These are phyloP conservation scores for Drosophila lutescens DNA, from an alignment of 2,888 invertebrate genomes.

Conservation along the genomic window DNA sequence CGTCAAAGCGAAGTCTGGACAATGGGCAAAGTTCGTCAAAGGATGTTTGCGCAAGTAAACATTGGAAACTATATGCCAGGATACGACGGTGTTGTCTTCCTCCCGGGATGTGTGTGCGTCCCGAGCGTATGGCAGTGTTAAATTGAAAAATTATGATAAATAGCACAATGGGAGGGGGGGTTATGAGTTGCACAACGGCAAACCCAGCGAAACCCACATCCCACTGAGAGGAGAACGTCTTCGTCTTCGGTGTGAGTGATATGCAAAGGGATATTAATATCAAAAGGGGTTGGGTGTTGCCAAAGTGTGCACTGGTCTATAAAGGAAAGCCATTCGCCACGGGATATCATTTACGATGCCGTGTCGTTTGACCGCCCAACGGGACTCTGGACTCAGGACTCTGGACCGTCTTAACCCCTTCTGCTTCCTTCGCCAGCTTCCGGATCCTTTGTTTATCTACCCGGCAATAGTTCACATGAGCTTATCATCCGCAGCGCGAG, in stretches of 20 bases:
- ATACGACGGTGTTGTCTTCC: conserved; percentile 40
- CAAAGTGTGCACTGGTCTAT: conserved; percentile 68
- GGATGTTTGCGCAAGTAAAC: conserved; percentile 78
- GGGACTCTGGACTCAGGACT: conserved; percentile 53
- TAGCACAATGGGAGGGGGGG: conserved; percentile 67
- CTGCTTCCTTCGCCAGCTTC: conserved; percentile 17
- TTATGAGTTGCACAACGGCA: conserved; percentile 59
- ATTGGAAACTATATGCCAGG: conserved; percentile 56
- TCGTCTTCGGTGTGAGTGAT: conserved; percentile 46
- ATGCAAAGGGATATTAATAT: conserved; percentile 72
- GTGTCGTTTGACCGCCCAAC: conserved; percentile 76
- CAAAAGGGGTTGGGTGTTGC: conserved; percentile 64
- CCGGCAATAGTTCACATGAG: conserved; percentile 82
- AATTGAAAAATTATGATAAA: conserved; percentile 85
- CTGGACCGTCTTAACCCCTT: conserved; percentile 12
- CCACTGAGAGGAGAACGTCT: conserved; percentile 59
- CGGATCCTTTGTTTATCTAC: conserved; percentile 77
- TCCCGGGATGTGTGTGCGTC: conserved; percentile 10
- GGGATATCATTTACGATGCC: conserved; percentile 83
- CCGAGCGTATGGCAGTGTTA: conserved; percentile 59
- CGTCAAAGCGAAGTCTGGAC: conserved; percentile 69
- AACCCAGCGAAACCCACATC: conserved; percentile 57
- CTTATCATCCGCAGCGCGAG: conserved; percentile 73
- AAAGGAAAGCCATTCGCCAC: conserved; percentile 82
- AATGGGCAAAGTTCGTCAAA: conserved; percentile 79